These are phyloP conservation scores for Eublepharis macularius DNA, from an alignment of 2,113 vertebrate genomes.

Conservation along the genomic window DNA sequence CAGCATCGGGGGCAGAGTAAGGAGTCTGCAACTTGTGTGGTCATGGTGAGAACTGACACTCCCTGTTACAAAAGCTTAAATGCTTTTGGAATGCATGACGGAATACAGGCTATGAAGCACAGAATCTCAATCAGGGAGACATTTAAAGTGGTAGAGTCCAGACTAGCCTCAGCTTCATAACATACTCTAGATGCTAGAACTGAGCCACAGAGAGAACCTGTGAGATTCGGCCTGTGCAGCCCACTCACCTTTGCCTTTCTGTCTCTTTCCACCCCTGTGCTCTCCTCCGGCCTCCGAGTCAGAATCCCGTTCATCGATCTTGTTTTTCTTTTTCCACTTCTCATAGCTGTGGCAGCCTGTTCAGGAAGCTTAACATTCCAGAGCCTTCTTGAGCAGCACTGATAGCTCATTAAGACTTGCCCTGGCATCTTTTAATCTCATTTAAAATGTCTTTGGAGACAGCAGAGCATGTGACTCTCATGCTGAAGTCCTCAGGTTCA, in stretches of 20 bases:
- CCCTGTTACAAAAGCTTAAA: too few species aligned
- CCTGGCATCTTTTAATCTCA: not conserved
- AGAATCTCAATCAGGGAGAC: not conserved
- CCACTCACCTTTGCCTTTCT: constrained; percentile 51
- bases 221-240: fast-evolving
- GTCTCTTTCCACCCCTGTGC: constrained; percentile 52
- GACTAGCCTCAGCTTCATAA: too few species aligned
- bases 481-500: too few species aligned
- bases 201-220: fast-evolving
- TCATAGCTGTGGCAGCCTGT: constrained; percentile 80
- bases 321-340: constrained; percentile 97
- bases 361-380: constrained; percentile 62
- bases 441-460: too few species aligned
- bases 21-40: too few species aligned
- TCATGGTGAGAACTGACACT: too few species aligned
- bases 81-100: too few species aligned
- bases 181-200: too few species aligned
- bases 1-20: too few species aligned
- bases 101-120: too few species aligned
- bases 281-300: constrained; percentile 60
- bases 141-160: not conserved
- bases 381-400: too few species aligned
- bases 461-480: too few species aligned
- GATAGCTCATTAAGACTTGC: not conserved
- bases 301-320: constrained; percentile 82